Conservation (phyloP, 2,113 vertebrate genomes). For the Barbus barbus region DNA sequence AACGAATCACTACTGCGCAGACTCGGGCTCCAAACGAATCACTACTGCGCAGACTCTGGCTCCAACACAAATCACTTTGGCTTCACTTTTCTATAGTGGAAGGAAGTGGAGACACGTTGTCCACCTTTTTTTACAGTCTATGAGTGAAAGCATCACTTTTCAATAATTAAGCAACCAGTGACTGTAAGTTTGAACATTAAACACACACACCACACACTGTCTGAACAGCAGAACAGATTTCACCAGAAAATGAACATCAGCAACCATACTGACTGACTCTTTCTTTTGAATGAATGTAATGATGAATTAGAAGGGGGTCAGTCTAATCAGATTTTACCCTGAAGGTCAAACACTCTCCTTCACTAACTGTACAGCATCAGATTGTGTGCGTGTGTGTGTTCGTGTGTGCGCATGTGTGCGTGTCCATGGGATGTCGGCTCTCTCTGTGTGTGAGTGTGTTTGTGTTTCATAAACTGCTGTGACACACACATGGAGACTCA, state of each 20-base stretch:
- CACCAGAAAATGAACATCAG: not conserved
- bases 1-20: too few species aligned
- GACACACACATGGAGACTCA: slow-evolving; percentile 17
- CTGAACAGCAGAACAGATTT: too few species aligned
- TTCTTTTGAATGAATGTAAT: not conserved
- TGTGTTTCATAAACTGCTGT: slow-evolving; percentile 30
- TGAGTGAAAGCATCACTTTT: not conserved
- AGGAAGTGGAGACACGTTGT: too few species aligned
- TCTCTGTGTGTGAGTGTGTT: slow-evolving; percentile 45
- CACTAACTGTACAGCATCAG: not conserved
- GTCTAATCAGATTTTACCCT: not conserved
- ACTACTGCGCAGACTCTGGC: too few species aligned
- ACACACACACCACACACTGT: too few species aligned
- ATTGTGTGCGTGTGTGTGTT: slow-evolving; percentile 26
- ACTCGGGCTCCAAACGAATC: too few species aligned
- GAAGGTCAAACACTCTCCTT: not conserved
- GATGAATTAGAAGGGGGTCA: not conserved
- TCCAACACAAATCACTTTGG: too few species aligned
- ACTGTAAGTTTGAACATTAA: too few species aligned
- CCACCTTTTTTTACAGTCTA: too few species aligned
- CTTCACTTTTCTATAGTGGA: too few species aligned
- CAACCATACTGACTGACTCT: not conserved
- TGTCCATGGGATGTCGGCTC: not conserved
- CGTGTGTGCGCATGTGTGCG: slow-evolving; percentile 43
- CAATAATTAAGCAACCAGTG: not conserved